Conservation (phyloP, 2,113 vertebrate species). For the Pelecanoides urinatrix region DNA sequence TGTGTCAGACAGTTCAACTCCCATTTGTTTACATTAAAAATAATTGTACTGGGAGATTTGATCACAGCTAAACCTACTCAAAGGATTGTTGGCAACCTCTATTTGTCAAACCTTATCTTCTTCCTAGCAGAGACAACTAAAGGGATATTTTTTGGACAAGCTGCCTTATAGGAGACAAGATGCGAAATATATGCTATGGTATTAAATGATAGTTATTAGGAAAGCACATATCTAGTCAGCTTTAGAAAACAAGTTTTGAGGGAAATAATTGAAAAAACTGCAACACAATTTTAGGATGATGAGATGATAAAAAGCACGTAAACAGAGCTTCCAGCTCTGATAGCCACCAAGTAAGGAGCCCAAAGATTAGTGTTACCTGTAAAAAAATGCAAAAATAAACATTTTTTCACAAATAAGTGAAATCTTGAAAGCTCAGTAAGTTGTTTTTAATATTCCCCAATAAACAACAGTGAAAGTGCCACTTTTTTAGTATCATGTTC, state of each 20-base stretch:
- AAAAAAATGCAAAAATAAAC: background rate
- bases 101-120: constrained; percentile 3
- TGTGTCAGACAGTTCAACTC: background rate
- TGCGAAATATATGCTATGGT: background rate
- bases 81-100: background rate
- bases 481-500: background rate
- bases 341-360: background rate
- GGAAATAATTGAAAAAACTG: background rate
- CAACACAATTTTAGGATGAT: background rate
- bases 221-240: background rate
- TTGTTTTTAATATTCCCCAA: background rate
- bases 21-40: background rate
- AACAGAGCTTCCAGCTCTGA: background rate
- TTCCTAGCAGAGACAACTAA: constrained; percentile 29
- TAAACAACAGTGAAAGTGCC: background rate
- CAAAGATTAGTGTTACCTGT: background rate
- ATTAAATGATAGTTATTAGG: background rate
- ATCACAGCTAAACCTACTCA: background rate
- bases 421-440: background rate
- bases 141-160: background rate
- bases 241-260: background rate
- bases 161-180: background rate
- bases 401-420: background rate
- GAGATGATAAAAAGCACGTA: accelerated
- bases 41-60: background rate